Conservation (phyloP, 2,113 vertebrate species). For the Gymnorhina tibicen region DNA sequence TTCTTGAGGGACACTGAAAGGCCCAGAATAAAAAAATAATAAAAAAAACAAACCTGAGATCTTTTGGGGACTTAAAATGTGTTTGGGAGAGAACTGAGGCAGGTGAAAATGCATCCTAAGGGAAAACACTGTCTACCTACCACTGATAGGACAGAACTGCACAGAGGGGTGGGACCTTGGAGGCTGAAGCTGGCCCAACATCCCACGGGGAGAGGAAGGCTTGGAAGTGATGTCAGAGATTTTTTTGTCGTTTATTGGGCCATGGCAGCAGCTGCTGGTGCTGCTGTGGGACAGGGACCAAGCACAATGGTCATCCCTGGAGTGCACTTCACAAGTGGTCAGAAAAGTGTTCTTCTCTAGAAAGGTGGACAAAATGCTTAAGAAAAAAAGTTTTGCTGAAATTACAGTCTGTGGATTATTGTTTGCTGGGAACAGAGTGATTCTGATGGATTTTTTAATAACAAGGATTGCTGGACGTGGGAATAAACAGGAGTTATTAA, state of each 20-base stretch:
- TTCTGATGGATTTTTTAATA: slow-evolving; percentile 43
- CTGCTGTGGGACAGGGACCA: not conserved
- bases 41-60: not conserved
- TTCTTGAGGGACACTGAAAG: not conserved
- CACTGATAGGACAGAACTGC: not conserved
- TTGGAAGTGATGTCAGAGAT: not conserved
- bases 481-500: slow-evolving; percentile 24
- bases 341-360: not conserved
- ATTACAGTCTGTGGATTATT: not conserved
- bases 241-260: not conserved
- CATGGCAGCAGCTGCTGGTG: not conserved
- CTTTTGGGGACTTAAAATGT: not conserved
- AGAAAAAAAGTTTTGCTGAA: not conserved
- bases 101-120: not conserved
- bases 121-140: not conserved
- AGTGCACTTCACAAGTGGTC: not conserved
- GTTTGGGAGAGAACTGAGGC: not conserved
- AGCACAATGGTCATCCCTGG: not conserved
- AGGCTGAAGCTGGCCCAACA: not conserved
- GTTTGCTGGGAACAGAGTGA: not conserved
- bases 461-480: not conserved
- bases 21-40: not conserved
- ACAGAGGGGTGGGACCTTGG: not conserved
- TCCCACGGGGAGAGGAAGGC: not conserved
- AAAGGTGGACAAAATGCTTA: not conserved